A percentile compares a stretch with the other conserved stretches of the same genome.
Evolutionary conservation across 2,888 invertebrate genomes (phyloP).

Genomic region (Lasioglossum leucozonium): DNA sequence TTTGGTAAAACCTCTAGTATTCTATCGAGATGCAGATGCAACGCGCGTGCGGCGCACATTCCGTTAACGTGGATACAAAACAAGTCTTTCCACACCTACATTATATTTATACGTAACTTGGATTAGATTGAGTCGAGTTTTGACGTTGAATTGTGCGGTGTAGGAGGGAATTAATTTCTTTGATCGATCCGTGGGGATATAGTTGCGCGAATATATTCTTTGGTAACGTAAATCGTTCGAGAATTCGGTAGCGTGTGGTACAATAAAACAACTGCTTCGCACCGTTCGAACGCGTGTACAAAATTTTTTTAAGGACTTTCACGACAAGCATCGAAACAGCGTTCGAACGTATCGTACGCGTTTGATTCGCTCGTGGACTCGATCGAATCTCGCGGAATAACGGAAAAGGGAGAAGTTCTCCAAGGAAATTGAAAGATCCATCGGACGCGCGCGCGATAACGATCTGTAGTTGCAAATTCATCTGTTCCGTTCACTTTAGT

Average conservation of each 20-base stretch:
- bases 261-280: slow-evolving; percentile 73
- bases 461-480: slow-evolving; percentile 15
- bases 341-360: background rate
- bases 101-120: slow-evolving; percentile 29
- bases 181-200: slow-evolving; percentile 73
- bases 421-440: slow-evolving; percentile 20
- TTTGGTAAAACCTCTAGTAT: background rate
- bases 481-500: slow-evolving; percentile 11
- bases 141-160: slow-evolving; percentile 49
- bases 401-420: background rate
- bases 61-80: slow-evolving; percentile 69
- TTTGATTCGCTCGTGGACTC: slow-evolving; percentile 17
- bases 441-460: slow-evolving; percentile 6
- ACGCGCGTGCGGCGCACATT: slow-evolving; percentile 26
- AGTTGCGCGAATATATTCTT: slow-evolving; percentile 72
- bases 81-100: slow-evolving; percentile 11
- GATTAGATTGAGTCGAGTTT: slow-evolving; percentile 52
- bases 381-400: background rate
- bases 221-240: slow-evolving; percentile 70
- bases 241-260: slow-evolving; percentile 72
- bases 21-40: background rate
- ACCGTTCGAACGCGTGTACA: slow-evolving; percentile 67
- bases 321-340: slow-evolving; percentile 14
- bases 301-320: slow-evolving; percentile 30
- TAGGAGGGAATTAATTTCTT: slow-evolving; percentile 58